A percentile compares a stretch with the other conserved stretches of the same genome.
Conservation (phyloP, 2,888 invertebrate species). For the Pycnomerus fuliginosus region DNA sequence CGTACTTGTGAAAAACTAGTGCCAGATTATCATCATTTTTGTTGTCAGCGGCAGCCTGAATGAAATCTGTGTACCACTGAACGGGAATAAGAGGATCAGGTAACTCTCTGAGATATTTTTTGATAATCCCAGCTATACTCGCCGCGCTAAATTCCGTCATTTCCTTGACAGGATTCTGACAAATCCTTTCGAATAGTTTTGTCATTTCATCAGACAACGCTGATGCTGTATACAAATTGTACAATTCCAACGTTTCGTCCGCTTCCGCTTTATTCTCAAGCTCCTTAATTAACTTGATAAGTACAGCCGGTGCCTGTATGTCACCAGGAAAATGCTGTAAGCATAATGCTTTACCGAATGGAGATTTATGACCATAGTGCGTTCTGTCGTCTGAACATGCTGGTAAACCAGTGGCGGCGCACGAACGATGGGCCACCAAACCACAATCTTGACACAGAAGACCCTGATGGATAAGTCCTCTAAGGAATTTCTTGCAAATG, state of each 20-base stretch:
- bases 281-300: slow-evolving; percentile 60
- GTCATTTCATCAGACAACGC: slow-evolving; percentile 61
- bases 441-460: slow-evolving; percentile 73
- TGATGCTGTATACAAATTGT: slow-evolving; percentile 66
- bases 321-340: slow-evolving; percentile 61
- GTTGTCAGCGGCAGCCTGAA: too few relatives aligned
- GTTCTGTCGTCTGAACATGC: slow-evolving; percentile 42
- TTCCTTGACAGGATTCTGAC: slow-evolving; percentile 50
- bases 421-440: slow-evolving; percentile 68
- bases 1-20: slow-evolving; percentile 56
- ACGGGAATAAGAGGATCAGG: slow-evolving; percentile 76
- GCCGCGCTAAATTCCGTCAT: slow-evolving; percentile 56
- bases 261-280: slow-evolving; percentile 61
- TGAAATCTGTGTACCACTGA: slow-evolving; percentile 70
- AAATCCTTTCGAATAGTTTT: slow-evolving; percentile 58
- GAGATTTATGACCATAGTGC: slow-evolving; percentile 34
- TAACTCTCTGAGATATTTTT: slow-evolving; percentile 71
- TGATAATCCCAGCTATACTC: slow-evolving; percentile 63
- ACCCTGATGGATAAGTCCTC: slow-evolving; percentile 70
- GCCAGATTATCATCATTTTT: slow-evolving; percentile 60
- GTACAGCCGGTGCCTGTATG: slow-evolving; percentile 58
- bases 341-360: slow-evolving; percentile 66
- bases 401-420: slow-evolving; percentile 64
- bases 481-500: slow-evolving; percentile 70
- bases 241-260: slow-evolving; percentile 59